Evolutionary conservation across 1,140 invertebrate species (phyloP).

Genomic region (Wasmannia auropunctata): DNA sequence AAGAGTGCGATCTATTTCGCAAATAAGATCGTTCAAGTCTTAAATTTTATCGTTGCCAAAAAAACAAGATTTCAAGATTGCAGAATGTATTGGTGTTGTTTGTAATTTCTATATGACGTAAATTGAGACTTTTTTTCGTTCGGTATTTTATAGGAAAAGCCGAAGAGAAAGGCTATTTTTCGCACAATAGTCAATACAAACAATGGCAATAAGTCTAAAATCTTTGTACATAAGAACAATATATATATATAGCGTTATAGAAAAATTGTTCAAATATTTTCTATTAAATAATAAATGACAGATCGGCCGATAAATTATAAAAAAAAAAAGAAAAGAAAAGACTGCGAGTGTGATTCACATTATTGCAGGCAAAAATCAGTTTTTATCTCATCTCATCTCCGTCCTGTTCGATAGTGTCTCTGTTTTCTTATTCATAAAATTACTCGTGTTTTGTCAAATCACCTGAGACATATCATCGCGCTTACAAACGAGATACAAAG

Average conservation of each 20-base stretch:
- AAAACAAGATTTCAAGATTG: constrained; percentile 47
- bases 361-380: constrained; percentile 4
- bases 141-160: background rate
- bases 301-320: constrained; percentile 25
- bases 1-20: background rate
- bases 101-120: constrained; percentile 41
- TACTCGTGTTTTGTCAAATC: background rate
- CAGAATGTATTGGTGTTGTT: constrained; percentile 36
- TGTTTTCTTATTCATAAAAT: background rate
- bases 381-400: constrained; percentile 9
- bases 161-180: constrained; percentile 14
- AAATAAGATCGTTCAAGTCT: background rate
- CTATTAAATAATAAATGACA: constrained; percentile 38
- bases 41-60: constrained; percentile 52
- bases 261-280: constrained; percentile 20
- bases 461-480: constrained; percentile 4
- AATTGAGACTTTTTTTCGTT: constrained; percentile 20
- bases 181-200: constrained; percentile 35
- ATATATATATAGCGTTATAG: constrained; percentile 30
- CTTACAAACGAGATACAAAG: constrained; percentile 13
- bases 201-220: constrained; percentile 23
- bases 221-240: constrained; percentile 49
- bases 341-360: constrained; percentile 29
- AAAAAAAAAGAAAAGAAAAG: constrained; percentile 9
- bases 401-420: background rate